These are phyloP conservation scores for Ophion slaviceki DNA, from an alignment of 2,888 invertebrate genomes.

Conservation along the genomic window DNA sequence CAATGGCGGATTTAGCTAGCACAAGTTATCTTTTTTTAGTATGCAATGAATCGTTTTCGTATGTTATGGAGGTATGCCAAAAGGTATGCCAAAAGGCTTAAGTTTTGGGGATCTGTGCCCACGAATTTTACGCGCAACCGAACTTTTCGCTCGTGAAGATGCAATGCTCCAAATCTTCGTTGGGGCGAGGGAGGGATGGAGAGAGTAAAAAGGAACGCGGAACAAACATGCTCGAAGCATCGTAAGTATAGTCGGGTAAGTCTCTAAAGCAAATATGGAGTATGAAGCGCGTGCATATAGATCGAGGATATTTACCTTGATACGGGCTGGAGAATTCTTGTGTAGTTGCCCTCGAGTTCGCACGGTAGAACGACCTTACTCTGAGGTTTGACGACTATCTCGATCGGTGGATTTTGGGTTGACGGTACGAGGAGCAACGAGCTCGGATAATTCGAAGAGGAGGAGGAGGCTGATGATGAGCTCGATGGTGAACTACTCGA, in stretches of 20 bases:
- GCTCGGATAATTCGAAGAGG: slow-evolving; percentile 69
- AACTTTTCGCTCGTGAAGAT: neutral
- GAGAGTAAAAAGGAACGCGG: slow-evolving; percentile 14
- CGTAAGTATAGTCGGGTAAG: slow-evolving; percentile 7
- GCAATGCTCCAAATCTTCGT: neutral
- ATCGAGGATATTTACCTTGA: slow-evolving; percentile 75
- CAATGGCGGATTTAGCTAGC: neutral
- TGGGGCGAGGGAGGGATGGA: neutral
- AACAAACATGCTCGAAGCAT: slow-evolving; percentile 20
- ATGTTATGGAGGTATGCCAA: neutral
- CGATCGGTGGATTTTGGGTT: slow-evolving; percentile 76
- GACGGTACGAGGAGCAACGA: slow-evolving; percentile 60
- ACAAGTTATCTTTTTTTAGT: neutral
- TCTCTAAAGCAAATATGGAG: slow-evolving; percentile 29
- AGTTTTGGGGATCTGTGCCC: neutral
- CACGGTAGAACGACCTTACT: slow-evolving; percentile 81
- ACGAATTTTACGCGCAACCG: neutral
- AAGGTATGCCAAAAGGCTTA: neutral
- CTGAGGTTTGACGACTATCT: slow-evolving; percentile 80
- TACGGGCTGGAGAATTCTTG: slow-evolving; percentile 77
- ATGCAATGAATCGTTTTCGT: neutral
- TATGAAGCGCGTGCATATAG: slow-evolving; percentile 25
- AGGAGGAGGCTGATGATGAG: slow-evolving; percentile 67
- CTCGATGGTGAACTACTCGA: slow-evolving; percentile 75
- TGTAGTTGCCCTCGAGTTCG: slow-evolving; percentile 81